phyloP scores from a whole-genome alignment of 2,797 vertebrate genomes.

The Parambassis ranga region DNA sequence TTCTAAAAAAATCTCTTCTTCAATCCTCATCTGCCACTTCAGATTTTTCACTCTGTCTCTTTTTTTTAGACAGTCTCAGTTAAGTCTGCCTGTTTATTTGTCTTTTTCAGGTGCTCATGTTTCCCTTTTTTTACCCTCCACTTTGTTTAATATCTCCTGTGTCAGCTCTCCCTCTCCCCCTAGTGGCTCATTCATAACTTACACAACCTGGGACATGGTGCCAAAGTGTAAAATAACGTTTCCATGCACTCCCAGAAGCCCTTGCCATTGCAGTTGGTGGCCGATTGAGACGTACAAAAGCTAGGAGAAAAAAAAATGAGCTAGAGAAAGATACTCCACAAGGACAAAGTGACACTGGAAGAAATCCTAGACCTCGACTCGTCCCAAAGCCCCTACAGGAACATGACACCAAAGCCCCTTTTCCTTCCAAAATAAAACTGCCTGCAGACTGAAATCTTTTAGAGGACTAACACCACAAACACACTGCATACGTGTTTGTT shows the following conservation, averaged over 20 bases:
- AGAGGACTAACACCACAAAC: constrained; percentile 27
- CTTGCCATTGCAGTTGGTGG: constrained; percentile 18
- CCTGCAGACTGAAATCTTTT: constrained; percentile 46
- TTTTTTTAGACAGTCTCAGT: constrained; percentile 18
- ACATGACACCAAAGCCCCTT: constrained; percentile 68
- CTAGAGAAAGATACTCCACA: constrained; percentile 52
- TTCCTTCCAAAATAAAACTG: constrained; percentile 67
- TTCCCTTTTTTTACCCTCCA: constrained; percentile 4
- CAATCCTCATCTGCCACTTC: neutral
- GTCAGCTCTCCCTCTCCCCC: constrained; percentile 65
- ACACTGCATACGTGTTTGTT: neutral
- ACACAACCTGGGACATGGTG: constrained; percentile 14
- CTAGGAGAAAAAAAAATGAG: constrained; percentile 15
- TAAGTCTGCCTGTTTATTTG: constrained; percentile 2
- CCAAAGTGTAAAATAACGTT: constrained; percentile 12
- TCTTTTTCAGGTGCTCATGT: constrained; percentile 19
- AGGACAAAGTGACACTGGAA: constrained; percentile 73
- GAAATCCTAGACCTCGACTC: constrained; percentile 61
- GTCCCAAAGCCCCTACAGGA: constrained; percentile 61
- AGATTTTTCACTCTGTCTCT: constrained; percentile 3
- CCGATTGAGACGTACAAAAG: constrained; percentile 29
- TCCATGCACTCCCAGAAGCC: constrained; percentile 26
- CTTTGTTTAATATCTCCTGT: constrained; percentile 12
- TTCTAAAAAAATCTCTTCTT: constrained; percentile 9
- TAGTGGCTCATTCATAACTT: constrained; percentile 41